phyloP scores from a whole-genome alignment of 2,888 invertebrate genomes.

The Vesta saturnalis region DNA sequence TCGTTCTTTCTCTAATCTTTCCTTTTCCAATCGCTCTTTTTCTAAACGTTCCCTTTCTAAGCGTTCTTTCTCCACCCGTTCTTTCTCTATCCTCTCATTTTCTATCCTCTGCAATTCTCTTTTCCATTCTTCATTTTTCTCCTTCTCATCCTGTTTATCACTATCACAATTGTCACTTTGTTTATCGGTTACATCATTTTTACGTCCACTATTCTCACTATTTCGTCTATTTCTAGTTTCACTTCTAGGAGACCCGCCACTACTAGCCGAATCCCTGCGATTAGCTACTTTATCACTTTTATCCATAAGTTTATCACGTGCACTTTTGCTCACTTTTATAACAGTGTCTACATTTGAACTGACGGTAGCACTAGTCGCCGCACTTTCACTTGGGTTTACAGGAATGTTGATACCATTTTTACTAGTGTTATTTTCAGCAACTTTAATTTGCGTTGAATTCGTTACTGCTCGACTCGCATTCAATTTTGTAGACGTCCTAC shows the following conservation, averaged over 20 bases:
- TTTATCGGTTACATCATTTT: constrained; percentile 53
- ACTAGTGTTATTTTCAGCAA: constrained; percentile 41
- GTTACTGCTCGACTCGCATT: constrained; percentile 57
- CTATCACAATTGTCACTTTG: constrained; percentile 54
- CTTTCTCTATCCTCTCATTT: constrained; percentile 41
- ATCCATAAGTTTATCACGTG: constrained; percentile 46
- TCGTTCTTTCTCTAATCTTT: constrained; percentile 57
- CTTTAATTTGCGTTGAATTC: constrained; percentile 43
- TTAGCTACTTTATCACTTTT: constrained; percentile 53
- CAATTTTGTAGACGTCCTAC: constrained; percentile 54
- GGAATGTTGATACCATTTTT: constrained; percentile 45
- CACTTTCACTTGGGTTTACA: constrained; percentile 42
- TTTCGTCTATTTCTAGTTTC: constrained; percentile 54
- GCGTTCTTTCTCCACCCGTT: constrained; percentile 48
- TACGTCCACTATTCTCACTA: constrained; percentile 53
- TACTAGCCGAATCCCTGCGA: constrained; percentile 48
- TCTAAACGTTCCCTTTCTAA: constrained; percentile 49
- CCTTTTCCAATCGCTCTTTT: constrained; percentile 50
- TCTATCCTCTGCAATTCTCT: constrained; percentile 45
- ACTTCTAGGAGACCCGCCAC: constrained; percentile 48
- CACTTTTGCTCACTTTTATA: constrained; percentile 43
- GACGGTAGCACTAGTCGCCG: constrained; percentile 19
- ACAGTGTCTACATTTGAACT: constrained; percentile 23
- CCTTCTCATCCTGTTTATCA: constrained; percentile 48
- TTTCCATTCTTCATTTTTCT: constrained; percentile 49